Evolutionary conservation across 2,888 invertebrate genomes (phyloP).

Genomic region (Nycteola revayana): DNA sequence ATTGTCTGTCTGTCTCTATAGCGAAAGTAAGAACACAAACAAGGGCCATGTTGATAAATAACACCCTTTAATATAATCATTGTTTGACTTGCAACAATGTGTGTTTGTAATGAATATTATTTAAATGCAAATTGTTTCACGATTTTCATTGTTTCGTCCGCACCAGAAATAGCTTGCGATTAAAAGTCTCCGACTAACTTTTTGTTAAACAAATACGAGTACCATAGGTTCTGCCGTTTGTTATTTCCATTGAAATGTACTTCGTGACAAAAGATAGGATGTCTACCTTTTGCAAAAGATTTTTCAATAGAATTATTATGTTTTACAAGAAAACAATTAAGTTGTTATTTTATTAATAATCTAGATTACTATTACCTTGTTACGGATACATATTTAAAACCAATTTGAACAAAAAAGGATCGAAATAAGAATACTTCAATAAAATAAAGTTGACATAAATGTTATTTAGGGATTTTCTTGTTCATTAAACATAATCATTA

Average conservation of each 20-base stretch:
- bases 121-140: constrained; percentile 55
- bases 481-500: too few relatives aligned
- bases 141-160: constrained; percentile 46
- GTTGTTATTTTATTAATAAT: too few relatives aligned
- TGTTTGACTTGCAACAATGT: constrained; percentile 64
- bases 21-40: constrained; percentile 33
- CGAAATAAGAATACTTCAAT: too few relatives aligned
- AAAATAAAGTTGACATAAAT: too few relatives aligned
- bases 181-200: constrained; percentile 18
- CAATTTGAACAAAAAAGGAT: too few relatives aligned
- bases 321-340: constrained; percentile 19
- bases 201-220: constrained; percentile 29
- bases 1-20: too few relatives aligned
- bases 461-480: too few relatives aligned
- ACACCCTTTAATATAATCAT: constrained; percentile 57
- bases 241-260: constrained; percentile 10
- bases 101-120: constrained; percentile 55
- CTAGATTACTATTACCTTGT: too few relatives aligned
- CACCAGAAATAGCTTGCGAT: constrained; percentile 35
- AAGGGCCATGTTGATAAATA: constrained; percentile 72
- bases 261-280: constrained; percentile 15
- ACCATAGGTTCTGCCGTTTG: not conserved
- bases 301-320: too few relatives aligned
- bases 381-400: too few relatives aligned
- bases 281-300: constrained; percentile 10